Base-by-base conservation (phyloP, 2,113 vertebrate genomes). In the Paraplagusia blochii region DNA sequence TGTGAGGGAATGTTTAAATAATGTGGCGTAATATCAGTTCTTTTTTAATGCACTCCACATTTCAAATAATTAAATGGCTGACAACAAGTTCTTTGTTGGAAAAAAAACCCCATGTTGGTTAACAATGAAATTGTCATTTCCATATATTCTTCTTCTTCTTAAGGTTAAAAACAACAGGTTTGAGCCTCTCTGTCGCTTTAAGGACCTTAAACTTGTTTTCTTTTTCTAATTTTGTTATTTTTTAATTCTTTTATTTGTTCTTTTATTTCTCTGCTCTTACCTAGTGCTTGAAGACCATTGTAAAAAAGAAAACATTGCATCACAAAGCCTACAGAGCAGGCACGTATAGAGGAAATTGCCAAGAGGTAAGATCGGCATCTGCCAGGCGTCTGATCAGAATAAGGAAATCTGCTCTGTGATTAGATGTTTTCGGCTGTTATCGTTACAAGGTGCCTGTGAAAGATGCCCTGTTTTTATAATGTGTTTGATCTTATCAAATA, bases 401-500 rank as follows among this genome's bases (percentile, higher is more conserved):
- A 15, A 74, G 76, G 66, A 85, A 58, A 76, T 79, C 42, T 13
- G 36, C 60, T 67, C 58, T 70, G 61, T 64, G 64, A 71, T 74
- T 61, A 60, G 8, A 15, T 40, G 65, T 64, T 66, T 53, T 66
- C n/a, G 58, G 75, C 63, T 71, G 72, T 76, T 77, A 55, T 50
- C 7, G 44, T 35, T 75, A 85, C 84, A 77, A 70, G 44, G 22
- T 8, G 5, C 53, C 8, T 60, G 49, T 35, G 63, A 76, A 77
- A 72, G 72, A 69, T 9, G 33, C n/a, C 12, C 18, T 69, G 61
- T 74, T 72, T 73, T 67, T 43, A 58, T 53, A 36, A 46, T 69
- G 68, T 49, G 63, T 77, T 76, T 83, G 72, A 85, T 82, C 80
- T 82, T 63, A 80, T 78, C 71, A 56, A 54, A 67, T 65, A 72